Conservation (phyloP, 2,113 vertebrate species). For the Onychorhynchus coronatus region DNA sequence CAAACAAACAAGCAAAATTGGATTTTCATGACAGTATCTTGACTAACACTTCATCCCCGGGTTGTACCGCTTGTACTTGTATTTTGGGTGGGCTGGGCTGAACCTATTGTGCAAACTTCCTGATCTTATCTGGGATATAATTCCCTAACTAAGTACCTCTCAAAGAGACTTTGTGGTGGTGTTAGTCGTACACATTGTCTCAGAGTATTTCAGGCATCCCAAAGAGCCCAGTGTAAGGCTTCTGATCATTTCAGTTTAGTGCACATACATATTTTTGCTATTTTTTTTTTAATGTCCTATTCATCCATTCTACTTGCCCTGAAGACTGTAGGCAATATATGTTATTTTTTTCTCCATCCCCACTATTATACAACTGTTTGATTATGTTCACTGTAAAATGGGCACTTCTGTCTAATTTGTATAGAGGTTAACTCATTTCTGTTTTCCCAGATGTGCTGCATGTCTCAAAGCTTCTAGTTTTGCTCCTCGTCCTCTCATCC, state of each 20-base stretch:
- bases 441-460: not conserved
- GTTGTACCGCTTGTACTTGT: not conserved
- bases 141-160: not conserved
- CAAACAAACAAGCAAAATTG: not conserved
- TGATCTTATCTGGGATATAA: not conserved
- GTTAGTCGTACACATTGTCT: not conserved
- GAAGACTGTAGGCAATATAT: not conserved
- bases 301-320: not conserved
- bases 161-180: not conserved
- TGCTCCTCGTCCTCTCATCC: not conserved
- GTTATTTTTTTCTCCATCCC: too few relatives aligned
- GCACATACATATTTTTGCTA: not conserved
- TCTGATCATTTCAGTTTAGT: not conserved
- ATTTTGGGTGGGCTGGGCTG: not conserved
- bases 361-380: too few relatives aligned
- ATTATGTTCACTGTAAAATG: too few relatives aligned
- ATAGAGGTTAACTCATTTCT: not conserved
- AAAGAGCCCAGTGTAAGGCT: not conserved
- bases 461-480: not conserved
- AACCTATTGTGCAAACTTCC: not conserved
- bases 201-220: not conserved
- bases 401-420: not conserved
- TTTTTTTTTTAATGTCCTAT: not conserved
- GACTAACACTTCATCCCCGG: not conserved
- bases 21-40: not conserved